Evolutionary conservation across 2,888 invertebrate species (phyloP), one percentile per base, ranked within the genome.

Genomic region (Eudasyphora cyanicolor): DNA sequence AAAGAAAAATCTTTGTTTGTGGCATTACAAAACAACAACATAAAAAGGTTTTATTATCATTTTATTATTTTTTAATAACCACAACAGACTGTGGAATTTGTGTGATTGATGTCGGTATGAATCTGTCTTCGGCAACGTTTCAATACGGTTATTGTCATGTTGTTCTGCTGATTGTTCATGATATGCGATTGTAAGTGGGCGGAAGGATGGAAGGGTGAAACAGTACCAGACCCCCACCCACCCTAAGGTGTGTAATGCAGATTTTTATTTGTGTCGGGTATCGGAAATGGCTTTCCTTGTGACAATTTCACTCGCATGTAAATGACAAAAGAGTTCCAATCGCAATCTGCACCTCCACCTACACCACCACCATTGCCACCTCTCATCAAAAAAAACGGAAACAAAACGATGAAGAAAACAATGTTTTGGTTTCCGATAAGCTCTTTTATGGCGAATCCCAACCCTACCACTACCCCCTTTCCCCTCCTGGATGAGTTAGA

Each of bases 381-480:
- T 6, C 54, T 17, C 54, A 8, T 0, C 14, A 35, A 35, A 3
- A 32, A 35, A 35, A 32, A 62, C 10, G 5, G 4, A 12, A 64
- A 38, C 35, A 38, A 10, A 21, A 27, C 14, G 21, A 45, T 42
- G 1, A 71, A 12, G 38, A 76, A 27, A 21, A 38, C 32, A 3
- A 29, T 51, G 38, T 49, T 73, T 69, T 42, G 62, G 19, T 71
- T 70, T 29, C n/a, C 60, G 51, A 74, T 77, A 74, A 74, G 69
- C 42, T 42, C 7, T 29, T 79, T 14, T 49, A 49, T 69, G 12
- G 38, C n/a, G n/a, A n/a, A n/a, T n/a, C n/a, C n/a, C n/a, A n/a
- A n/a, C n/a, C n/a, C n/a, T n/a, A n/a, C n/a, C n/a, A 12, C 45
- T n/a, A n/a, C n/a, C n/a, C n/a, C n/a, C n/a, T n/a, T n/a, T n/a